These are phyloP conservation scores for Geotrypetes seraphini DNA, from an alignment of 2,797 vertebrate species.

Conservation along the genomic window DNA sequence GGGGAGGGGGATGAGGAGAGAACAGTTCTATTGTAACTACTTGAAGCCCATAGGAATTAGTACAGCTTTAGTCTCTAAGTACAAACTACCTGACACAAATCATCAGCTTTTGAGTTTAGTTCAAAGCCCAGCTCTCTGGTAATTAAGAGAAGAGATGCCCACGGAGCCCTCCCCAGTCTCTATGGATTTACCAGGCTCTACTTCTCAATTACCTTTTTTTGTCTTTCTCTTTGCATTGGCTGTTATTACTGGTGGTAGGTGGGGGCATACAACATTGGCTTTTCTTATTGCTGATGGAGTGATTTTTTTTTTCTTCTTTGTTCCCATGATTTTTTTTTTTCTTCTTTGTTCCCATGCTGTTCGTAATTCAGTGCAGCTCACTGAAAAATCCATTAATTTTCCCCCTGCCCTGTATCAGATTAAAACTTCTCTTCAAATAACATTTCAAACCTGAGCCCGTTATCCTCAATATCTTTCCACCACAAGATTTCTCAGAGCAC, in stretches of 20 bases:
- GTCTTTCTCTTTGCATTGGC: neutral
- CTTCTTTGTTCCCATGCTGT: neutral
- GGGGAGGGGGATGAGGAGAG: no score
- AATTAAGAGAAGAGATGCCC: conserved; percentile 1
- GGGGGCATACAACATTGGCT: no score
- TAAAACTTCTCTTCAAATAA: conserved; percentile 27
- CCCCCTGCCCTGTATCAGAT: conserved; percentile 5
- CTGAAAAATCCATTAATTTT: conserved; percentile 17
- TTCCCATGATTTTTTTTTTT: neutral
- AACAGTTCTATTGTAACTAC: no score
- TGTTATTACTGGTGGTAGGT: neutral
- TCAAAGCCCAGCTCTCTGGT: neutral
- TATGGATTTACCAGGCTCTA: neutral
- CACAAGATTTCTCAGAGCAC: conserved; percentile 12
- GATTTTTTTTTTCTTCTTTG: neutral
- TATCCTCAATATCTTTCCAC: conserved; percentile 18
- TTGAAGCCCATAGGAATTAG: no score
- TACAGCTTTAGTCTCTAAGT: no score
- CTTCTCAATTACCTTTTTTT: conserved; percentile 9
- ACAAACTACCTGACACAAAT: neutral
- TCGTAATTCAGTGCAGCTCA: neutral
- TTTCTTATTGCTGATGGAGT: neutral
- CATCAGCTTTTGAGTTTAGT: neutral
- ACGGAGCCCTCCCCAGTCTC: neutral
- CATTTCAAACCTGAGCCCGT: conserved; percentile 12